Evolutionary conservation across 2,113 vertebrate genomes (phyloP).

Genomic region (Psilopsiagon aurifrons): DNA sequence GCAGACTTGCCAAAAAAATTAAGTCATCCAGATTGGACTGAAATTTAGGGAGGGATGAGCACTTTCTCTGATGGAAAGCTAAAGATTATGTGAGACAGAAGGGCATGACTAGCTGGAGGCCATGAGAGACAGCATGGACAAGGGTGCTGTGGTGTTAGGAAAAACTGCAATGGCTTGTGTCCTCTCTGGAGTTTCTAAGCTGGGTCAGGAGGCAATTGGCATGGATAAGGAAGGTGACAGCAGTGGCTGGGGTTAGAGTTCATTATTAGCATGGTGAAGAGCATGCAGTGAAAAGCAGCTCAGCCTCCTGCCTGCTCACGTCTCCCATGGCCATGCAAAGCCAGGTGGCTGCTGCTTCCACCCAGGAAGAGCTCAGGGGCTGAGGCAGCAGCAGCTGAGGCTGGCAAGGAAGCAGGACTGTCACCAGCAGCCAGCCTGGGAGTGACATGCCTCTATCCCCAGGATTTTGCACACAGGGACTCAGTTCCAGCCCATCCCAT

Average conservation of each 20-base stretch:
- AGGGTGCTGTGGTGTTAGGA: background rate
- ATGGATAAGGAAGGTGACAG: background rate
- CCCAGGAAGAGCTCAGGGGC: background rate
- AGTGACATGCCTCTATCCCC: background rate
- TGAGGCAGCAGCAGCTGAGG: background rate
- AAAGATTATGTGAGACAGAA: background rate
- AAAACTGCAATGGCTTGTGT: background rate
- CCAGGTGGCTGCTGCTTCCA: background rate
- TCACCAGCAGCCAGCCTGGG: background rate
- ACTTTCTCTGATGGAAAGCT: background rate
- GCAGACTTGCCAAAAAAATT: background rate
- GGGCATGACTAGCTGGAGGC: background rate
- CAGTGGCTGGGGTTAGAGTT: background rate
- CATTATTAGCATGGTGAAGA: background rate
- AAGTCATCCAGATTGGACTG: background rate
- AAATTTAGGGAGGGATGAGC: background rate
- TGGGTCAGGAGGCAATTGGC: rapidly evolving
- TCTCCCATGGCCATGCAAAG: background rate
- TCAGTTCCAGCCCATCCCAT: background rate
- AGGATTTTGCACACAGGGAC: background rate
- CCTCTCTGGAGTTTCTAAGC: background rate
- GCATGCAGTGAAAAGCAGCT: background rate
- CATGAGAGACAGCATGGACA: background rate
- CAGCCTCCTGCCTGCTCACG: background rate
- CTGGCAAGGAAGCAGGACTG: background rate